Conservation (phyloP, 2,797 vertebrate genomes). For the Danio tinwini region DNA sequence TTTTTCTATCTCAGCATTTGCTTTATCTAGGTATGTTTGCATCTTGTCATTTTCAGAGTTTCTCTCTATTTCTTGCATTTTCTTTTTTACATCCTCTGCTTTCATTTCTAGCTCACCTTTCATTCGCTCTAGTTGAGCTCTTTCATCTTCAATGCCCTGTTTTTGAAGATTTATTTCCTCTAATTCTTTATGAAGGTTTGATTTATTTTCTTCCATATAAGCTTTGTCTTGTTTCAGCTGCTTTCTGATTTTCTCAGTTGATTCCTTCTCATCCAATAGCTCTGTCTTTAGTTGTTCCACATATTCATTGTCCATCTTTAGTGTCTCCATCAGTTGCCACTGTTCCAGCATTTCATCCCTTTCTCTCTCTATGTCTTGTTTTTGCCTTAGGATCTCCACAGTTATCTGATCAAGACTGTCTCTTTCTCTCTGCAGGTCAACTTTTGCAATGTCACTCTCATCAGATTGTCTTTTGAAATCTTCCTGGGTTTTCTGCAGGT, state of each 20-base stretch:
- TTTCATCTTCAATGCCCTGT: constrained; percentile 13
- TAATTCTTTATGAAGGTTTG: constrained; percentile 12
- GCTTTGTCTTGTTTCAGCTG: constrained; percentile 23
- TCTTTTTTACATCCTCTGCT: not conserved
- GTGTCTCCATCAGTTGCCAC: not conserved
- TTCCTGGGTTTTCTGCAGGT: constrained; percentile 37
- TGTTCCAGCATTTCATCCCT: constrained; percentile 11
- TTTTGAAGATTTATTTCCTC: constrained; percentile 18
- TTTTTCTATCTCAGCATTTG: not conserved
- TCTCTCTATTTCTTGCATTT: not conserved
- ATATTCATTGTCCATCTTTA: not conserved
- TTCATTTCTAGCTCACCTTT: constrained; percentile 4
- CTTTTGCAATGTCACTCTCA: not conserved
- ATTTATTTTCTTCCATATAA: constrained; percentile 27
- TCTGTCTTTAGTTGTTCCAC: constrained; percentile 29
- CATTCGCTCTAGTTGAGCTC: constrained; percentile 3
- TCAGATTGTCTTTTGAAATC: constrained; percentile 21
- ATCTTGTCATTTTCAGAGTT: not conserved
- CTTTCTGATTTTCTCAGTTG: not conserved
- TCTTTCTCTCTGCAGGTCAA: constrained; percentile 19
- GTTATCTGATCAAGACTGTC: constrained; percentile 1
- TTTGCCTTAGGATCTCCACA: constrained; percentile 14
- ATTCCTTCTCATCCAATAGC: constrained; percentile 13
- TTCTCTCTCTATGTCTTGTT: constrained; percentile 28
- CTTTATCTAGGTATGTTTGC: not conserved